Evolutionary conservation across 1,140 invertebrate genomes (phyloP).

Genomic region (Diachasmimorpha longicaudata): DNA sequence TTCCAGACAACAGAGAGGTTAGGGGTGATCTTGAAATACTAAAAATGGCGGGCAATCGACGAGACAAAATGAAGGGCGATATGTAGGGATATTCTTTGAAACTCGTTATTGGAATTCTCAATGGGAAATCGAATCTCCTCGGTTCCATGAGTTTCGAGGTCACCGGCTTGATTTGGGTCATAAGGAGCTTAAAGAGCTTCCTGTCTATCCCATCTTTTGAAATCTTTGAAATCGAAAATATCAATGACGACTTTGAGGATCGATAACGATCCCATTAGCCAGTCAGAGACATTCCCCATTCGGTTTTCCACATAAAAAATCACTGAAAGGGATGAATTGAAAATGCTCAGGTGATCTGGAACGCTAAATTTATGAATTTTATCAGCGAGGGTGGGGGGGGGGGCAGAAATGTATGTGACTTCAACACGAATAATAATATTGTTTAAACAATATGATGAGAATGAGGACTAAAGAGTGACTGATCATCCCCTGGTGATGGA

Average conservation of each 20-base stretch:
- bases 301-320: no score
- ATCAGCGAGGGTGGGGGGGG: no score
- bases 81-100: neutral
- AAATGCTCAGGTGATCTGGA: no score
- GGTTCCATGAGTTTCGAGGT: neutral
- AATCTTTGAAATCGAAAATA: neutral
- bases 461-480: no score
- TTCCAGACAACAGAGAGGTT: neutral
- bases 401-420: no score
- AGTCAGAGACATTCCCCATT: neutral
- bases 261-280: neutral
- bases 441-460: no score
- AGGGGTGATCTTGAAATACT: neutral
- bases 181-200: neutral
- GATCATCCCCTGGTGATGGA: no score
- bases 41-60: neutral
- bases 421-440: no score
- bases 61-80: neutral
- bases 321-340: no score
- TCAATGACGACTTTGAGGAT: neutral
- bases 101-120: neutral
- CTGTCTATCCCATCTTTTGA: neutral
- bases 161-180: neutral
- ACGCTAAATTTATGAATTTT: no score
- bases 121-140: neutral